Base-by-base conservation (phyloP, 2,888 invertebrate species). In the Blastobasis adustella region DNA sequence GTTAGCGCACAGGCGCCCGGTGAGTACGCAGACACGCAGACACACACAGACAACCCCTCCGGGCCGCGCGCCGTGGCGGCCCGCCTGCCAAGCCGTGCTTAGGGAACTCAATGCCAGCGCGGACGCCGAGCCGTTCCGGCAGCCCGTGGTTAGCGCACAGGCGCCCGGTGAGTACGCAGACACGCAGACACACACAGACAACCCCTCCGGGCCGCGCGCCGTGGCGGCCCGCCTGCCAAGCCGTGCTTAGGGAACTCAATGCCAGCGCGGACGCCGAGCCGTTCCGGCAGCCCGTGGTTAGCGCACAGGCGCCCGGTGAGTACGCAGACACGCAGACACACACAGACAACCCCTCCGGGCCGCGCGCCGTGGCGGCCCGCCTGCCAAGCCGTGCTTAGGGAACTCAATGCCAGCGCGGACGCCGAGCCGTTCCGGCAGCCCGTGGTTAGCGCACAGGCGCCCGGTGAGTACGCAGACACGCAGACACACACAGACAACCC, bases 391-490 rank as follows among this genome's bases (percentile, higher is more conserved):
- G 84, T 98, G 49, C 81, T 98, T 47, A 92, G 94, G 54, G 90
- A 91, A 57, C 90, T 98, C 69, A 84, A 89, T 92, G 91, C 91
- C 89, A 66, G 93, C 89, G 66, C 94, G 58, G 98, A 98, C 88
- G 95, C 97, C 0, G 91, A 91, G 65, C 97, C 97, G 9, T 97
- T 98, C 85, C 90, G 94, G 54, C 90, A 92, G 63, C 96, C 98
- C 4, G 98, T 98, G 1, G 93, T 95, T 71, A 89, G 92, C 10
- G 85, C 92, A 37, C 93, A 93, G 69, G 96, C 96, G 82, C 96
- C 96, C 0, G 93, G 94, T 89, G 8, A 46, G 56, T 54, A 10
- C 4, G 3, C 7, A 8, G 38, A n/a, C 23, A 41, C 1, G 9
- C 7, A 41, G 41, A 41, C 9, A 41, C 8, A 41, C 1, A n/a